Conservation (phyloP, 2,113 vertebrate species). For the Poeciliopsis occidentalis region DNA sequence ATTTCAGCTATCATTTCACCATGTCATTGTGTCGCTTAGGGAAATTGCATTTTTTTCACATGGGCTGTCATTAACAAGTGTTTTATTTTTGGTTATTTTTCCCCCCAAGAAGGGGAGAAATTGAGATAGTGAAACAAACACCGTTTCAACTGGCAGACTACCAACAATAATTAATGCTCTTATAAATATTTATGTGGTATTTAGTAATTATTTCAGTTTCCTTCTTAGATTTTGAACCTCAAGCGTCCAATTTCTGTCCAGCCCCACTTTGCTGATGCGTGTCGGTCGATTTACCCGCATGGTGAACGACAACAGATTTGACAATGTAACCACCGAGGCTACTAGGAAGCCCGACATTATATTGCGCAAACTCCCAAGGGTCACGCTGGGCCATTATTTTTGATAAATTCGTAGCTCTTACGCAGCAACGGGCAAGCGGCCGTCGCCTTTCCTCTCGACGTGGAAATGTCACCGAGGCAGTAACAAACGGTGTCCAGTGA, state of each 20-base stretch:
- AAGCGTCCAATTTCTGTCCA: constrained; percentile 43
- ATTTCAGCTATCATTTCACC: constrained; percentile 79
- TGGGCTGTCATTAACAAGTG: constrained; percentile 71
- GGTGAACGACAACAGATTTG: constrained; percentile 7
- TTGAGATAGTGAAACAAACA: constrained; percentile 69
- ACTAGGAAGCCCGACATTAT: neutral
- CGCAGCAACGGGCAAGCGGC: neutral
- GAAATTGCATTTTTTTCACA: constrained; percentile 77
- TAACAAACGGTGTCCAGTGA: neutral
- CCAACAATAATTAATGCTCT: constrained; percentile 67
- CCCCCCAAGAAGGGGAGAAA: constrained; percentile 8
- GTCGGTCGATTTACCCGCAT: constrained; percentile 54
- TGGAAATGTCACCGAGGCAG: no score
- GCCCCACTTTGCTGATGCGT: constrained; percentile 45
- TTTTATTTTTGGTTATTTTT: constrained; percentile 17
- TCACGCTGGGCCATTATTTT: neutral
- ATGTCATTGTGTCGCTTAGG: constrained; percentile 74
- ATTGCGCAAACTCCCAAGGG: neutral
- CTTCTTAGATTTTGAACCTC: constrained; percentile 37
- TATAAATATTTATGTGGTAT: constrained; percentile 72
- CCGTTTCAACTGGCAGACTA: constrained; percentile 62
- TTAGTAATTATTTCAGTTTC: constrained; percentile 69
- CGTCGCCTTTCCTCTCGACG: no score
- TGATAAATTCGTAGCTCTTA: neutral
- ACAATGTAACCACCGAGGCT: constrained; percentile 3